Conservation (phyloP, 1,140 invertebrate species). For the Oryzaephilus surinamensis region DNA sequence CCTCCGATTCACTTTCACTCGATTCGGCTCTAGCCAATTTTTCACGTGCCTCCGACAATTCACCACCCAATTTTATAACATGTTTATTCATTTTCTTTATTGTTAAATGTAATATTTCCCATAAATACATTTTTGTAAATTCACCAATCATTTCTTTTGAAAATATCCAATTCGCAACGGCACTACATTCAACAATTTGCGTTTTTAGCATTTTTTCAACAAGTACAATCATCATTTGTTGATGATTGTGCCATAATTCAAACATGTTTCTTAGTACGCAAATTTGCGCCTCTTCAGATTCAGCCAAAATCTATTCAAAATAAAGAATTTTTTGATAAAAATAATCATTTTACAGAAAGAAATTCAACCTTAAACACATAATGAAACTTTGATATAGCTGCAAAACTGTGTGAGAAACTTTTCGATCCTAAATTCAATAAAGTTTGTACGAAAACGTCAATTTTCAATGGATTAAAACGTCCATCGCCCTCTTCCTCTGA, state of each 20-base stretch:
- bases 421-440: conserved; percentile 88
- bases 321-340: background rate
- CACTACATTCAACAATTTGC: conserved; percentile 91
- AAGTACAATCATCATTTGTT: conserved; percentile 94
- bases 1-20: conserved; percentile 67
- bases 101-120: conserved; percentile 93
- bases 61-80: conserved; percentile 72
- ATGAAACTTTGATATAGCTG: conserved; percentile 94
- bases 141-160: conserved; percentile 89
- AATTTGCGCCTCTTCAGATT: conserved; percentile 92
- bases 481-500: conserved; percentile 57
- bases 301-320: conserved; percentile 55
- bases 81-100: conserved; percentile 96
- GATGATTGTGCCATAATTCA: conserved; percentile 89
- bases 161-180: conserved; percentile 98
- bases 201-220: conserved; percentile 97
- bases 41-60: conserved; percentile 78
- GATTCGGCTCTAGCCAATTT: conserved; percentile 65
- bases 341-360: background rate
- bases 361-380: conserved; percentile 81
- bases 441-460: conserved; percentile 94
- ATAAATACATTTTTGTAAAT: conserved; percentile 93
- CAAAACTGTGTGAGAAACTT: conserved; percentile 96
- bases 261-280: conserved; percentile 88
- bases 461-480: conserved; percentile 80